Evolutionary conservation across 2,888 invertebrate species (phyloP).

Genomic region (Metopia argyrocephala): DNA sequence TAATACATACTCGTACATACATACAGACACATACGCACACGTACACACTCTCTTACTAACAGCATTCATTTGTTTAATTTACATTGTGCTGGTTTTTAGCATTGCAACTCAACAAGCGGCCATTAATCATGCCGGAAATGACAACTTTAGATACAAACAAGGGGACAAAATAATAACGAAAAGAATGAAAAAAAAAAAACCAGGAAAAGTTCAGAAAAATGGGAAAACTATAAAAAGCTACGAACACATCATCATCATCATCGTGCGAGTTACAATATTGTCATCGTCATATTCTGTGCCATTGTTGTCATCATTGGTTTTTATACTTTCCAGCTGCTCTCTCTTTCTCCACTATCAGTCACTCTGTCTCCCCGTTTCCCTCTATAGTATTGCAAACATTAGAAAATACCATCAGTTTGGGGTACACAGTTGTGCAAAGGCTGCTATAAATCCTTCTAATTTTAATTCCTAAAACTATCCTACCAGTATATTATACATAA

Average conservation of each 20-base stretch:
- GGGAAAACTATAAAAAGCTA: neutral
- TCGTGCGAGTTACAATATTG: constrained; percentile 31
- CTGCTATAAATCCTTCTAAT: constrained; percentile 11
- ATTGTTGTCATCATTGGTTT: neutral
- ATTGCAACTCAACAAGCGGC: constrained; percentile 70
- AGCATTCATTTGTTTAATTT: constrained; percentile 56
- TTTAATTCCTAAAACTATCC: constrained; percentile 9
- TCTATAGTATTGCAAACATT: neutral
- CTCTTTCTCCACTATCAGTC: too few species aligned
- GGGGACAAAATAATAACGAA: neutral
- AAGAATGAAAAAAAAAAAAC: neutral
- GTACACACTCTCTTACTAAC: neutral
- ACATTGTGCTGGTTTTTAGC: constrained; percentile 59
- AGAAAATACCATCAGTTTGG: neutral
- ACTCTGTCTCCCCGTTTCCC: too few species aligned
- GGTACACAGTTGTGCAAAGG: neutral
- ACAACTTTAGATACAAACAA: constrained; percentile 59
- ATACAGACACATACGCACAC: neutral
- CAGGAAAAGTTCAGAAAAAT: neutral
- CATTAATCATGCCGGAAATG: constrained; percentile 75
- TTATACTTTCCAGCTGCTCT: constrained; percentile 4
- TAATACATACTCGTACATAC: constrained; percentile 19
- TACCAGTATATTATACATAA: neutral
- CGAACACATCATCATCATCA: constrained; percentile 19
- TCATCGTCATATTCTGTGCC: too few species aligned